These are phyloP conservation scores for Agrilus planipennis DNA, from an alignment of 1,140 invertebrate species.

Conservation along the genomic window DNA sequence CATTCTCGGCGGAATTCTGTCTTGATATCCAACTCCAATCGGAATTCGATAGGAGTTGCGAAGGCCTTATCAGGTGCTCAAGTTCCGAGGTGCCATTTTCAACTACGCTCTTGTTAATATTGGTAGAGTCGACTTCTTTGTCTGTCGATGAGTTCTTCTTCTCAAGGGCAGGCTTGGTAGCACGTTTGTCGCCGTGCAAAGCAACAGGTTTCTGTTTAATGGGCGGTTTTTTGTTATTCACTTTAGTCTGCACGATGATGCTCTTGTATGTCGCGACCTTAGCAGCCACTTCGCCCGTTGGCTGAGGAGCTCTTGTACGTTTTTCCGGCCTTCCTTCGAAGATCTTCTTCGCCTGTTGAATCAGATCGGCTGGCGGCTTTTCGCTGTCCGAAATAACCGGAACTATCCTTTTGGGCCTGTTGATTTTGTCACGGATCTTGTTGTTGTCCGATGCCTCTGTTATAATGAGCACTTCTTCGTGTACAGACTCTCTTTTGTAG, in stretches of 20 bases:
- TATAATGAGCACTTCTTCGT: constrained; percentile 27
- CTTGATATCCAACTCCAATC: not conserved
- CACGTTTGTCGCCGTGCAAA: constrained; percentile 5
- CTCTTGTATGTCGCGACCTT: constrained; percentile 53
- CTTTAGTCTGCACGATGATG: constrained; percentile 42
- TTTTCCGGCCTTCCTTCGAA: constrained; percentile 62
- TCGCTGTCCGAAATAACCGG: constrained; percentile 67
- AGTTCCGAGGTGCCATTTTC: constrained; percentile 11
- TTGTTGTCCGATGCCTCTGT: constrained; percentile 23
- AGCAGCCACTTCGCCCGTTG: constrained; percentile 50
- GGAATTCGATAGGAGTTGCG: no score
- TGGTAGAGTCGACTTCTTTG: not conserved
- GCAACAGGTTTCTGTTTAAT: constrained; percentile 32
- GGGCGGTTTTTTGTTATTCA: constrained; percentile 32
- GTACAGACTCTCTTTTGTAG: constrained; percentile 24
- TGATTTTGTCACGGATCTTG: constrained; percentile 25
- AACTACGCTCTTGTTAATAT: constrained; percentile 10
- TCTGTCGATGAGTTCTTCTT: constrained; percentile 13
- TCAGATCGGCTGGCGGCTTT: constrained; percentile 71
- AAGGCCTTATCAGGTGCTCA: constrained; percentile 2
- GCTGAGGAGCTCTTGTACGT: constrained; percentile 35
- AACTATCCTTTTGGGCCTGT: constrained; percentile 50
- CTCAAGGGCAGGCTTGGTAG: not conserved
- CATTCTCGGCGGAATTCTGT: constrained; percentile 24
- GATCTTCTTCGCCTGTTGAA: constrained; percentile 69